phyloP scores from a whole-genome alignment of 2,888 invertebrate genomes.

The Monoplex corrugatus region DNA sequence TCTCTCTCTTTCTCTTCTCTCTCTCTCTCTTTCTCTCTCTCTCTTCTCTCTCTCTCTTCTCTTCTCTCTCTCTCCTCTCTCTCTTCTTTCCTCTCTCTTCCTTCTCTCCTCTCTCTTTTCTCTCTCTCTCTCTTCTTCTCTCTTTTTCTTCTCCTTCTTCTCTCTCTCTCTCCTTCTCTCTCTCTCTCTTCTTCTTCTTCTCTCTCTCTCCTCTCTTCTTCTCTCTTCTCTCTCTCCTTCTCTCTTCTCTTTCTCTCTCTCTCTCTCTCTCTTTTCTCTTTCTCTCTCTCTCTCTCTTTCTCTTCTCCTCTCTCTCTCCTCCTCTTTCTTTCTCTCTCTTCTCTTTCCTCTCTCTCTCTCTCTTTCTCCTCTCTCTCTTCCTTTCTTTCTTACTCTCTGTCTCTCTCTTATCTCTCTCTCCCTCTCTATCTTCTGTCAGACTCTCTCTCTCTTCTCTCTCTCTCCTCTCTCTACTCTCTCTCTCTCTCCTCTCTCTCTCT shows the following conservation, averaged over 20 bases:
- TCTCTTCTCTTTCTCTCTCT: too few species aligned
- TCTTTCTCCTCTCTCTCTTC: background rate
- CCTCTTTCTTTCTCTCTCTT: too few species aligned
- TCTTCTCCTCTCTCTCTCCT: too few species aligned
- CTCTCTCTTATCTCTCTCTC: background rate
- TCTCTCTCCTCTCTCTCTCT: constrained; percentile 9
- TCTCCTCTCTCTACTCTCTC: background rate
- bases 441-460: background rate
- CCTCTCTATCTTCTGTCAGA: background rate
- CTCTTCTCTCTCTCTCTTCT: too few species aligned
- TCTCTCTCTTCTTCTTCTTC: background rate
- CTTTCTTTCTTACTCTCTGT: background rate
- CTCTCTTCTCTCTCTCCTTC: background rate
- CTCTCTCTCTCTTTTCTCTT: too few species aligned
- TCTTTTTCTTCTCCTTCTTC: background rate
- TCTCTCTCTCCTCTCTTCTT: background rate
- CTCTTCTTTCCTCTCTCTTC: background rate
- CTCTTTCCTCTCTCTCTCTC: background rate
- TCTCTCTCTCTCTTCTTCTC: background rate
- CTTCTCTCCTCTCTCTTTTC: background rate
- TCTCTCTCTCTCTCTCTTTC: too few species aligned
- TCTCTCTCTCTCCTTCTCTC: background rate
- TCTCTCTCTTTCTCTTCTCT: too few species aligned
- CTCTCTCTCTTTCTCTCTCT: too few species aligned
- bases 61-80: too few species aligned